phyloP scores from a whole-genome alignment of 92 coral and sea anemone species.

The Zoanthus sociatus region DNA sequence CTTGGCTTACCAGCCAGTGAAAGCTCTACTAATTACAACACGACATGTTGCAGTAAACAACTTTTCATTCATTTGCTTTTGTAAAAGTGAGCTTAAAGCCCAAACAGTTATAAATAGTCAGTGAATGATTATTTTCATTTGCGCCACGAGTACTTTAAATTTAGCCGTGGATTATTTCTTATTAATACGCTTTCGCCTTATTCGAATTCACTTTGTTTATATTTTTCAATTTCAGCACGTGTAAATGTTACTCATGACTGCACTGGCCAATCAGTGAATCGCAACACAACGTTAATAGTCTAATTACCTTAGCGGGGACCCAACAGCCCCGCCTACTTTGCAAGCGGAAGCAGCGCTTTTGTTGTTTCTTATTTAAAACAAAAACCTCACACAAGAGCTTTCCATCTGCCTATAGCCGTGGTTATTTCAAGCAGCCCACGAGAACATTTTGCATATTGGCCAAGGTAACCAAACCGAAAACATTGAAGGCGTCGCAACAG shows the following conservation, averaged over 20 bases:
- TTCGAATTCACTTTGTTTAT: constrained; percentile 49
- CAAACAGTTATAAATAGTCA: no score
- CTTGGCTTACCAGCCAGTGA: neutral
- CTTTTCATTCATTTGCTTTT: neutral
- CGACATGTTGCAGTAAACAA: neutral
- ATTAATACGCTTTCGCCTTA: constrained; percentile 5
- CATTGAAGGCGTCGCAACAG: neutral
- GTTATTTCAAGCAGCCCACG: constrained; percentile 49
- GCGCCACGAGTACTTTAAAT: constrained; percentile 1
- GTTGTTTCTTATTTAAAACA: constrained; percentile 77
- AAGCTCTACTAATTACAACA: constrained; percentile 1
- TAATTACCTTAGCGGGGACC: constrained; percentile 52
- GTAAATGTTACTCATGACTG: constrained; percentile 54
- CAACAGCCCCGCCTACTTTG: constrained; percentile 74
- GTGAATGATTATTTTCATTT: neutral
- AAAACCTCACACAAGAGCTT: constrained; percentile 67
- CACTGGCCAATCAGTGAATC: constrained; percentile 50
- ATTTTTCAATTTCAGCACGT: constrained; percentile 71
- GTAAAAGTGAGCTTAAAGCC: neutral
- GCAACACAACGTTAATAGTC: constrained; percentile 58
- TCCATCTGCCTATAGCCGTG: constrained; percentile 68
- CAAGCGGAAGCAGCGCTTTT: constrained; percentile 79
- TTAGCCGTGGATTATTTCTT: neutral
- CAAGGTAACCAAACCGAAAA: constrained; percentile 32
- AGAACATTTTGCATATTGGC: constrained; percentile 29